These are phyloP conservation scores for Vanessa tameamea DNA, from an alignment of 1,140 invertebrate species.

Conservation along the genomic window DNA sequence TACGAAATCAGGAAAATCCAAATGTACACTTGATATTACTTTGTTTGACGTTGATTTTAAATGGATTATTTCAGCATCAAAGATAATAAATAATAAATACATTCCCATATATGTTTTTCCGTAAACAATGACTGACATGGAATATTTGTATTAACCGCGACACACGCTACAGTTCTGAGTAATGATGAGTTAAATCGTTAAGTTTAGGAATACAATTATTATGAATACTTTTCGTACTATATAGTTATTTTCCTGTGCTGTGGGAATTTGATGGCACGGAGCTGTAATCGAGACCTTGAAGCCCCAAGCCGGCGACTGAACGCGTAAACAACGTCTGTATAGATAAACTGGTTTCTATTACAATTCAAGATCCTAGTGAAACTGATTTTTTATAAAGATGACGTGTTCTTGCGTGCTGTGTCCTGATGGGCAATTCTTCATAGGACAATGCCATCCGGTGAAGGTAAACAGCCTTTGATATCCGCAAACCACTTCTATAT, in stretches of 20 bases:
- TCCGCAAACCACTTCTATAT: conserved; percentile 44
- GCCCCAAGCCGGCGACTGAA: conserved; percentile 35
- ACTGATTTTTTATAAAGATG: conserved; percentile 46
- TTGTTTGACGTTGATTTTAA: neutral
- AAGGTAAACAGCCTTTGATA: conserved; percentile 46
- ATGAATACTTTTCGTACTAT: neutral
- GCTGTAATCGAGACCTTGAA: conserved; percentile 50
- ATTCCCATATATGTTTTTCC: conserved; percentile 4
- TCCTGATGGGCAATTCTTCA: conserved; percentile 38
- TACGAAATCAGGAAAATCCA: conserved; percentile 45
- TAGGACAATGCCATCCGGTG: conserved; percentile 49
- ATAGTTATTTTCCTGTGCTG: conserved; percentile 28
- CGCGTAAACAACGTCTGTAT: conserved; percentile 53
- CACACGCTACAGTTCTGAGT: conserved; percentile 15
- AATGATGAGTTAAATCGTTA: neutral
- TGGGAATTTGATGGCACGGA: conserved; percentile 26
- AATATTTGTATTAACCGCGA: conserved; percentile 3
- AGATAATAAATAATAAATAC: too few relatives aligned
- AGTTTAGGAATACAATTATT: too few relatives aligned
- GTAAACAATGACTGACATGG: conserved; percentile 17
- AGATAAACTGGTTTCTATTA: conserved; percentile 52
- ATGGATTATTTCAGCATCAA: neutral
- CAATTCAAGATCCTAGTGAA: conserved; percentile 59
- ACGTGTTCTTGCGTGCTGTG: conserved; percentile 38
- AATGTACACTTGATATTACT: conserved; percentile 18